Evolutionary conservation across 2,113 vertebrate genomes (phyloP).

Genomic region (Rafetus swinhoei): DNA sequence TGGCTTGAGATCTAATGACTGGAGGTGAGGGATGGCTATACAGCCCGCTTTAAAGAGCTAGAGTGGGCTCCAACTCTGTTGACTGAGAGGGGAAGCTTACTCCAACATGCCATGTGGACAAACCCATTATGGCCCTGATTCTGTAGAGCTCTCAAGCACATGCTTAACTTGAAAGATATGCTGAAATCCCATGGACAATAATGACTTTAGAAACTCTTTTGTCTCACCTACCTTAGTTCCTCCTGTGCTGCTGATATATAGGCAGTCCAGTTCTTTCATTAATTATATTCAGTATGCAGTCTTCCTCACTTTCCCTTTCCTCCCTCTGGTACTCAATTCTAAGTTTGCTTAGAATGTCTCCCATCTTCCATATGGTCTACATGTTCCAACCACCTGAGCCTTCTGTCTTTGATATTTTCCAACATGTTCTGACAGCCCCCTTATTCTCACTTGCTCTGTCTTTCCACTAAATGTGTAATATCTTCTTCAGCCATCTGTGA

Average conservation of each 20-base stretch:
- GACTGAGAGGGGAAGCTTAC: neutral
- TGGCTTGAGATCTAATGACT: neutral
- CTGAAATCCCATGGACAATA: neutral
- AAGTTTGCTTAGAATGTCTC: neutral
- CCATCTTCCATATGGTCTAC: neutral
- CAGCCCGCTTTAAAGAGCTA: neutral
- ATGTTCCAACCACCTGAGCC: neutral
- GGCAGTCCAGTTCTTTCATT: neutral
- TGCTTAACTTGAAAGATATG: neutral
- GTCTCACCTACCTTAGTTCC: neutral
- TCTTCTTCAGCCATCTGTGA: neutral
- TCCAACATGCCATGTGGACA: neutral
- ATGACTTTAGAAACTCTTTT: neutral
- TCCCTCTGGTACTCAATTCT: neutral
- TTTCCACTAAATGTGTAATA: neutral
- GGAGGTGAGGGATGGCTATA: neutral
- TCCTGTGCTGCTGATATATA: neutral
- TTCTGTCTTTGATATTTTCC: neutral
- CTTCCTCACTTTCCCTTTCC: neutral
- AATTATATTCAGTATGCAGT: neutral
- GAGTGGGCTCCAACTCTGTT: neutral
- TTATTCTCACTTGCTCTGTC: neutral
- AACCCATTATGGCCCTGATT: neutral
- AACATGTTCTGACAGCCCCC: neutral
- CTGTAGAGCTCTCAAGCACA: neutral